phyloP scores from a whole-genome alignment of 2,888 invertebrate genomes.

The Microplitis deprimator region DNA sequence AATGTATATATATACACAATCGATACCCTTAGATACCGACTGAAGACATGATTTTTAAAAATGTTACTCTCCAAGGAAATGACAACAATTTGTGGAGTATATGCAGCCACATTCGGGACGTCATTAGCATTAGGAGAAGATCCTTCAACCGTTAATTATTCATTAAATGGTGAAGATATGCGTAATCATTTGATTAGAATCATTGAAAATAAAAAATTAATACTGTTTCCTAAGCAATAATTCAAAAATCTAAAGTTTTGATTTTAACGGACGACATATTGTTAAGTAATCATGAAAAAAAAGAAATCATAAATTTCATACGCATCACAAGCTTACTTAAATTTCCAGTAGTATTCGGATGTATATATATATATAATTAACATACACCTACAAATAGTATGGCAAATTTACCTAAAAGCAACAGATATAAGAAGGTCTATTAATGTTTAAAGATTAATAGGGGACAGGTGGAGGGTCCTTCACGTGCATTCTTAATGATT shows the following conservation, averaged over 20 bases:
- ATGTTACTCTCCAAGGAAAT: conserved; percentile 28
- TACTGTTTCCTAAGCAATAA: conserved; percentile 25
- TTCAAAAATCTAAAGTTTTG: background rate
- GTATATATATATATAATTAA: too few species aligned
- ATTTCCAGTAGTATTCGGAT: too few species aligned
- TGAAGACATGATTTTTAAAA: conserved; percentile 10
- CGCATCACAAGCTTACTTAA: too few species aligned
- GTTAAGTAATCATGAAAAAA: background rate
- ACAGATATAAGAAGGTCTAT: background rate
- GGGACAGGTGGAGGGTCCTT: background rate
- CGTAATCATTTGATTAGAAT: conserved; percentile 27
- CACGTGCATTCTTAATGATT: too few species aligned
- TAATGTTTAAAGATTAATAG: background rate
- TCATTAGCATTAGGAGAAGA: conserved; percentile 25
- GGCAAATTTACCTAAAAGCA: background rate
- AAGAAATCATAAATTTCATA: background rate
- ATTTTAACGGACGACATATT: too few species aligned
- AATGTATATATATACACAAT: conserved; percentile 29
- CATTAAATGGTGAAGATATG: conserved; percentile 19
- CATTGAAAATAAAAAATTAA: conserved; percentile 23
- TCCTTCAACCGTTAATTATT: conserved; percentile 15
- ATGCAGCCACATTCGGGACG: conserved; percentile 39
- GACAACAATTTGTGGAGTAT: conserved; percentile 40
- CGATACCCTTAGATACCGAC: conserved; percentile 19
- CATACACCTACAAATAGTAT: too few species aligned